These are phyloP conservation scores for Sussaba pulchella DNA, from an alignment of 2,888 invertebrate genomes.

Conservation along the genomic window DNA sequence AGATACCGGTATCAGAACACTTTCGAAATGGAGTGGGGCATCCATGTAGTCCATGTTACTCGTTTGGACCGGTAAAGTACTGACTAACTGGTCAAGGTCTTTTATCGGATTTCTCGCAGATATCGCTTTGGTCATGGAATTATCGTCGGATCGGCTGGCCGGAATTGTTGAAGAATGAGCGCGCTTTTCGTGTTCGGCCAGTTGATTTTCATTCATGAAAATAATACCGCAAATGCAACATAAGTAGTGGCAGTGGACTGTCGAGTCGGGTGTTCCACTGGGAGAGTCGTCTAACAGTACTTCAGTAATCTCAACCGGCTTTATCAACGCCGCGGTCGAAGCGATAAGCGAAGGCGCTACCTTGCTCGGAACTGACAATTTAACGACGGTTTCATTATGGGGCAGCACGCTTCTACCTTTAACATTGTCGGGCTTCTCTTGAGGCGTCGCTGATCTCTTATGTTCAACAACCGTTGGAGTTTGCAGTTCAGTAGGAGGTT, in stretches of 20 bases:
- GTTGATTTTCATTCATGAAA: not conserved
- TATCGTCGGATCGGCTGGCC: not conserved
- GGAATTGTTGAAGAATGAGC: not conserved
- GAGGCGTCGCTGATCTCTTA: not conserved
- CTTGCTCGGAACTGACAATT: not conserved
- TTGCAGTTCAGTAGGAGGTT: not conserved
- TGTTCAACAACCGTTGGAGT: not conserved
- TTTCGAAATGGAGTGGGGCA: conserved; percentile 5
- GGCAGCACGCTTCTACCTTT: not conserved
- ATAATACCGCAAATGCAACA: conserved; percentile 6
- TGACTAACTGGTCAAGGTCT: not conserved
- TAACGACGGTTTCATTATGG: not conserved
- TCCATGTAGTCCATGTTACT: not conserved
- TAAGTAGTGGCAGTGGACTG: not conserved
- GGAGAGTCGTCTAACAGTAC: not conserved
- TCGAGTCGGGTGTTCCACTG: not conserved
- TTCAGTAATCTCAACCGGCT: not conserved
- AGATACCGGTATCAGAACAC: conserved; percentile 6
- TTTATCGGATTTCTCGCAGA: not conserved
- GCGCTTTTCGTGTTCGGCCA: not conserved
- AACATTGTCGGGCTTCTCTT: not conserved
- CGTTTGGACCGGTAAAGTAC: not conserved
- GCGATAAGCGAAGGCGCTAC: no score
- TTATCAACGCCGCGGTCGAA: not conserved
- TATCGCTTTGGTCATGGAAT: not conserved